These are phyloP conservation scores for Aplysina aerophoba DNA, from an alignment of 37 sponge, comb jelly and placozoan genomes.

Conservation along the genomic window DNA sequence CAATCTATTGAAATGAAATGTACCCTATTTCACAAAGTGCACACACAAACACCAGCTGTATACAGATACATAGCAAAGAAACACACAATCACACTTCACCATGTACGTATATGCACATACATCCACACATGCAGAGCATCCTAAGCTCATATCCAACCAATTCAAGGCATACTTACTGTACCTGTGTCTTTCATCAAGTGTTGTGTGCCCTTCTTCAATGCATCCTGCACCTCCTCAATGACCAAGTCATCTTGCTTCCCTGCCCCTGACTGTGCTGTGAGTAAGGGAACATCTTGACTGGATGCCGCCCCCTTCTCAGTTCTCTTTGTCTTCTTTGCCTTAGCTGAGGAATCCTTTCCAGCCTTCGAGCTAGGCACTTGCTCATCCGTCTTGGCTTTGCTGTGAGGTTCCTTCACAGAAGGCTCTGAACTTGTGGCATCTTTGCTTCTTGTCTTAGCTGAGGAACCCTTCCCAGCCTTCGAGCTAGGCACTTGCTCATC, in stretches of 20 bases:
- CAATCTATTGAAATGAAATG: conserved; percentile 71
- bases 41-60: no score
- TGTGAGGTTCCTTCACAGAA: no score
- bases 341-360: no score
- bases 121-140: not conserved
- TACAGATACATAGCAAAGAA: no score
- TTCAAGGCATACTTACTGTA: not conserved
- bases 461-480: no score
- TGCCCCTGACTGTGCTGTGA: conserved; percentile 9
- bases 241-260: not conserved
- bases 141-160: not conserved
- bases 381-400: no score
- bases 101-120: not conserved
- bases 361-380: no score
- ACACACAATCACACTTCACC: not conserved
- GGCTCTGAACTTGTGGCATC: no score
- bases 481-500: no score
- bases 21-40: no score
- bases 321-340: not conserved
- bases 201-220: conserved; percentile 52
- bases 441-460: no score
- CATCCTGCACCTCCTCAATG: conserved; percentile 68
- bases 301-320: not conserved
- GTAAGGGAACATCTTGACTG: conserved; percentile 6
- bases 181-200: conserved; percentile 33